Conservation (phyloP, 2,888 invertebrate species). For the Tipula helvola region DNA sequence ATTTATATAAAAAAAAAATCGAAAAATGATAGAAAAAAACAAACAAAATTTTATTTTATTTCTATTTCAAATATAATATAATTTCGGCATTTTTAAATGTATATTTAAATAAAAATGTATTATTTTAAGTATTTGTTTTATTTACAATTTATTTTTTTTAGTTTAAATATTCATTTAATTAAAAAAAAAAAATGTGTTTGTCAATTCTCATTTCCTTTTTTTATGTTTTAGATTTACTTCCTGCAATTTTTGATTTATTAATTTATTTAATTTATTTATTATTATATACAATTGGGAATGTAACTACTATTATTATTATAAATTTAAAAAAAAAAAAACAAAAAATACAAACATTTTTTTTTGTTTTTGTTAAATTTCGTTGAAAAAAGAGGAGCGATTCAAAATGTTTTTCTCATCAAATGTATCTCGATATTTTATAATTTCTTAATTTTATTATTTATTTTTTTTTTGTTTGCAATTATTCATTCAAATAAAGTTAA, state of each 20-base stretch:
- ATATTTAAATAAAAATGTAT: background rate
- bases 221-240: background rate
- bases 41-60: background rate
- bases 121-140: background rate
- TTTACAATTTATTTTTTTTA: background rate
- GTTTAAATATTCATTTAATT: background rate
- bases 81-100: slow-evolving; percentile 7
- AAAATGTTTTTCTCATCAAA: background rate
- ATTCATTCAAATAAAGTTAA: background rate
- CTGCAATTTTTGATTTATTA: background rate
- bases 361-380: slow-evolving; percentile 5
- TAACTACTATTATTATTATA: slow-evolving; percentile 13
- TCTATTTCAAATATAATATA: background rate
- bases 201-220: slow-evolving; percentile 4
- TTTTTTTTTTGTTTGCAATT: background rate
- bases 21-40: background rate
- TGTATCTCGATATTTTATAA: background rate
- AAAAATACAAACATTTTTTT: too few relatives aligned
- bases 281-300: slow-evolving; percentile 17
- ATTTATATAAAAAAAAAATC: background rate
- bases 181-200: slow-evolving; percentile 10
- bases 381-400: background rate
- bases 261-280: background rate
- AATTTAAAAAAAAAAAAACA: background rate
- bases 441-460: background rate